Base-by-base conservation (phyloP, 1,140 invertebrate genomes). In the Drosophila suzukii region DNA sequence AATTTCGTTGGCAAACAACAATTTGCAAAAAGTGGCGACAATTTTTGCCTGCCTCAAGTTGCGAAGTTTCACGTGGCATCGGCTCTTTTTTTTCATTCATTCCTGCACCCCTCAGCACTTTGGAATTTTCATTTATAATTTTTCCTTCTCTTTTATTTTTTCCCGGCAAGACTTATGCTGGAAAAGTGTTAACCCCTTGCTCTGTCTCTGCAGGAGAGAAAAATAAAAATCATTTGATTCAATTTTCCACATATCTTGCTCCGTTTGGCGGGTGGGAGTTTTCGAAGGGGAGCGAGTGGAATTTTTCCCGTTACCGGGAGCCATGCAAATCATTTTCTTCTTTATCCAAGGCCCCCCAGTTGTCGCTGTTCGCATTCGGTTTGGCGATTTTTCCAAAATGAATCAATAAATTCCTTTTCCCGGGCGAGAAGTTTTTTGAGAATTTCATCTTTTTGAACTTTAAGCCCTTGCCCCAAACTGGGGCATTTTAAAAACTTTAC, bases 71-170 rank as follows among this genome's bases (percentile, higher is more conserved):
- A 32, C 20, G 41, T 13, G 4, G 27, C 39, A 15, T 11, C n/a
- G 10, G 4, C 34, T 7, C 39, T 51, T 10, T 6, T 10, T 27
- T 39, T 11, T 30, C 12, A 3, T 39, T 30, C 49, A 2, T 44
- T 46, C 11, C 10, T 20, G 41, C 41, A 6, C 13, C 32, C 17
- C 17, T 39, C 63, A 47, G 68, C 62, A 39, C 77, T 60, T 66
- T 77, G 83, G 83, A 79, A 86, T 86, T 86, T 86, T 83, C 79
- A 86, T 88, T 88, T 88, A 82, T 88, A 79, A 78, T 88, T 82
- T 84, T 77, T 57, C 58, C 15, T 44, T 11, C 17, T 20, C 10
- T 11, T 20, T 11, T 8, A 12, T 39, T 39, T 39, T 39, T 39
- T 20, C 20, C 11, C 38, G 13, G 12, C 53, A 74, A 78, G 80